A percentile compares a stretch with the other conserved stretches of the same genome.
Conservation (phyloP, 2,797 vertebrate genomes). For the Pristis pectinata region DNA sequence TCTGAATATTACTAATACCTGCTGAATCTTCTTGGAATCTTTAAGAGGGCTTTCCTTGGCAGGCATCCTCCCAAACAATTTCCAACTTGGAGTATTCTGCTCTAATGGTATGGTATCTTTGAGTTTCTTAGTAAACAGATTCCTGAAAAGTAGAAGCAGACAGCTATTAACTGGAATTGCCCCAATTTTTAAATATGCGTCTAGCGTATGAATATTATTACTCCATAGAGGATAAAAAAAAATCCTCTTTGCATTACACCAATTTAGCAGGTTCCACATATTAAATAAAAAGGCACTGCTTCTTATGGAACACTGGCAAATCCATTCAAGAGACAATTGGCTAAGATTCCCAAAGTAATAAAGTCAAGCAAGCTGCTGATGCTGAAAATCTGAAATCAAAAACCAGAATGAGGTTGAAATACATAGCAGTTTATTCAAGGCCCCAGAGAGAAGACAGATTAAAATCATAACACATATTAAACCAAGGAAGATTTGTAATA, state of each 20-base stretch:
- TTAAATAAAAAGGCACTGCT: not conserved
- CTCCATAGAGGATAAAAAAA: not conserved
- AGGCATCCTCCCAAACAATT: slow-evolving; percentile 78
- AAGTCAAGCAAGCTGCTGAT: not conserved
- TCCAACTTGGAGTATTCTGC: slow-evolving; percentile 75
- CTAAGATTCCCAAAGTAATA: not conserved
- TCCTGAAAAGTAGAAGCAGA: slow-evolving; percentile 57
- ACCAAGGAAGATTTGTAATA: too few species aligned
- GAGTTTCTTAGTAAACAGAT: slow-evolving; percentile 73
- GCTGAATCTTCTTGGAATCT: slow-evolving; percentile 66
- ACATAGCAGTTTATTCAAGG: not conserved
- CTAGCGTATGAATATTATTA: not conserved
- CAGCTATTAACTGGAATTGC: not conserved
- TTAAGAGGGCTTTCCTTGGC: slow-evolving; percentile 62
- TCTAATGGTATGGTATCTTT: slow-evolving; percentile 64
- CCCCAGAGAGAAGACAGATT: not conserved
- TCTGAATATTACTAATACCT: slow-evolving; percentile 59
- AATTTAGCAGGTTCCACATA: not conserved
- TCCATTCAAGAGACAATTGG: not conserved
- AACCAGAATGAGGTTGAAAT: not conserved
- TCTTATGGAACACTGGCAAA: not conserved
- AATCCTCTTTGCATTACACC: not conserved
- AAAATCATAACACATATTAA: not conserved
- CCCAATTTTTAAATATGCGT: not conserved
- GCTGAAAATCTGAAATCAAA: not conserved